Conservation (phyloP, 2,888 invertebrate genomes). For the Caenorhabditis plicata region DNA sequence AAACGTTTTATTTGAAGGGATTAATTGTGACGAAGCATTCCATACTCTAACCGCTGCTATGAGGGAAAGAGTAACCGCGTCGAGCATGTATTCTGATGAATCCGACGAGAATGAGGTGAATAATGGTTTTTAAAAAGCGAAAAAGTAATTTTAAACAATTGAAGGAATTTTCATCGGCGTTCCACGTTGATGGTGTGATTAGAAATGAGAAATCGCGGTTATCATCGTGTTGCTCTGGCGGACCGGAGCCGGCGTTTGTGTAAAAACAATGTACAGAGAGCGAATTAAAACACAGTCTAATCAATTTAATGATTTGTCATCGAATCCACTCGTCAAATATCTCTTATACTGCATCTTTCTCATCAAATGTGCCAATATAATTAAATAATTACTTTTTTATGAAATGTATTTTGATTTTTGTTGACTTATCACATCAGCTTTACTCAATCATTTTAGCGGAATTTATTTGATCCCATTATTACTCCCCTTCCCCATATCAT, state of each 20-base stretch:
- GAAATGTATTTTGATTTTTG: no score
- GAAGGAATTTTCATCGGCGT: slow-evolving; percentile 59
- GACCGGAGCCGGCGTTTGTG: slow-evolving; percentile 31
- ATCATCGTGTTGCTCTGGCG: slow-evolving; percentile 36
- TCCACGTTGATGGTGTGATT: slow-evolving; percentile 65
- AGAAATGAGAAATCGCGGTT: slow-evolving; percentile 47
- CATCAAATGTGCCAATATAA: no score
- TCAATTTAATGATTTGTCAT: no score
- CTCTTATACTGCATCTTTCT: no score
- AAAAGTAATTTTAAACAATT: slow-evolving; percentile 1
- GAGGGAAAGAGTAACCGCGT: slow-evolving; percentile 59
- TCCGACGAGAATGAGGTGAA: slow-evolving; percentile 46
- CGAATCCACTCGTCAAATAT: no score
- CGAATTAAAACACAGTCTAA: no score
- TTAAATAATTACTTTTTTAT: no score
- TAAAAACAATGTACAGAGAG: no score
- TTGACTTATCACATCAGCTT: no score
- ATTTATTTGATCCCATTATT: no score
- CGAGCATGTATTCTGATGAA: slow-evolving; percentile 43
- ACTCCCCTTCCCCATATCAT: no score
- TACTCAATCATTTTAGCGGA: no score
- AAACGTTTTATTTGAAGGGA: slow-evolving; percentile 34
- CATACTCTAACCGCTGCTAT: slow-evolving; percentile 62
- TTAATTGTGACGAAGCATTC: slow-evolving; percentile 65
- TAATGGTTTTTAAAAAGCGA: slow-evolving; percentile 7